Conservation (phyloP, 1,140 invertebrate genomes). For the Apis florea region DNA sequence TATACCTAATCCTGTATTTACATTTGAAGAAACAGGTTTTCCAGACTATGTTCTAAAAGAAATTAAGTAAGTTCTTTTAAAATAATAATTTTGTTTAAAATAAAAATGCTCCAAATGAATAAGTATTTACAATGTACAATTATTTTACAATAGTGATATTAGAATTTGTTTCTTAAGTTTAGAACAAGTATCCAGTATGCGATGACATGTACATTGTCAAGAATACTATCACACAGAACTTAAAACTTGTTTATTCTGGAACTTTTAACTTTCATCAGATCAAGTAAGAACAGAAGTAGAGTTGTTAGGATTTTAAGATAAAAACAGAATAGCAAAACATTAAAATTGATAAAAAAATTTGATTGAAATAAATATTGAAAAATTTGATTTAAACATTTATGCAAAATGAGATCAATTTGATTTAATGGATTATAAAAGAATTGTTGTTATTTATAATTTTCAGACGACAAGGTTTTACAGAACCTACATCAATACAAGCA, state of each 20-base stretch:
- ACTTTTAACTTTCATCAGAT: constrained; percentile 21
- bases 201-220: constrained; percentile 22
- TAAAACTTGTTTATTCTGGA: constrained; percentile 28
- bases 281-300: constrained; percentile 24
- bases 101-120: not conserved
- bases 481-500: constrained; percentile 94
- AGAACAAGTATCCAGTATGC: constrained; percentile 24
- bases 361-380: not conserved
- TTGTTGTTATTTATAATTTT: constrained; percentile 45
- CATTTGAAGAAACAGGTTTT: constrained; percentile 91
- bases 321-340: not conserved
- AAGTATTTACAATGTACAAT: not conserved
- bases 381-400: not conserved
- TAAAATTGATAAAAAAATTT: not conserved
- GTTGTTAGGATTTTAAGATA: not conserved
- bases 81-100: not conserved
- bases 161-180: constrained; percentile 36
- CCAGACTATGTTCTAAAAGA: constrained; percentile 90
- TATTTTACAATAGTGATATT: constrained; percentile 11
- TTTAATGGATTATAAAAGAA: constrained; percentile 2
- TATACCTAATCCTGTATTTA: constrained; percentile 90
- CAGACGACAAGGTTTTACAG: constrained; percentile 90
- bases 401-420: not conserved
- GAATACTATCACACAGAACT: constrained; percentile 25
- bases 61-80: constrained; percentile 78